These are phyloP conservation scores for Stegodyphus mimosarum DNA, from an alignment of 1,140 invertebrate genomes.

Conservation along the genomic window DNA sequence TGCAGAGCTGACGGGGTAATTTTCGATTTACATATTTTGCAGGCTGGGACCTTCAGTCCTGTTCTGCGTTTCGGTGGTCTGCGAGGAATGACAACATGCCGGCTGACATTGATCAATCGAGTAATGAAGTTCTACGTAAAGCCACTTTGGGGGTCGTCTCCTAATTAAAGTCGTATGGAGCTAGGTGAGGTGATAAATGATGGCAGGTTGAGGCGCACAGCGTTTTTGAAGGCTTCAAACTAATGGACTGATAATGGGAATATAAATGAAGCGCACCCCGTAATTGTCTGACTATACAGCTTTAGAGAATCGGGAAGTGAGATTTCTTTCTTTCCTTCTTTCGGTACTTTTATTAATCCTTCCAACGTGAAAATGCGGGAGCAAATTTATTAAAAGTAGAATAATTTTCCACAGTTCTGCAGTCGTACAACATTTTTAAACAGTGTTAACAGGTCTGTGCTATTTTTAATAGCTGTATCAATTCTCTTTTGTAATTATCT, in stretches of 20 bases:
- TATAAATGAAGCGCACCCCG: constrained; percentile 53
- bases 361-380: neutral
- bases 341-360: constrained; percentile 17
- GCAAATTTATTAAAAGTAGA: no score
- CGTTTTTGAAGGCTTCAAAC: constrained; percentile 57
- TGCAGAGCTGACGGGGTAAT: constrained; percentile 53
- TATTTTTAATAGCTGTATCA: no score
- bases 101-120: constrained; percentile 56
- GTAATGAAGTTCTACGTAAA: constrained; percentile 55
- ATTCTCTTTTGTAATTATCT: no score
- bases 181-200: constrained; percentile 54
- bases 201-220: constrained; percentile 17
- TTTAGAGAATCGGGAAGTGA: neutral
- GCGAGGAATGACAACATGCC: constrained; percentile 57
- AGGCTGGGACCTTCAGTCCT: constrained; percentile 22
- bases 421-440: no score
- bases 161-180: constrained; percentile 14
- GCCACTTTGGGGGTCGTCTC: constrained; percentile 42
- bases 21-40: constrained; percentile 60
- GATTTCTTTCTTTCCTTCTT: constrained; percentile 15
- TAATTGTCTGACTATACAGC: constrained; percentile 50
- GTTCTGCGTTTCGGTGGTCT: constrained; percentile 51
- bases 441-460: no score
- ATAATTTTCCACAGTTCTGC: no score
- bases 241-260: constrained; percentile 59